Percentiles rank a stretch among this genome's conserved stretches.
These are phyloP conservation scores for Eupithecia pulchellata DNA, from an alignment of 2,888 invertebrate species.

Conservation along the genomic window DNA sequence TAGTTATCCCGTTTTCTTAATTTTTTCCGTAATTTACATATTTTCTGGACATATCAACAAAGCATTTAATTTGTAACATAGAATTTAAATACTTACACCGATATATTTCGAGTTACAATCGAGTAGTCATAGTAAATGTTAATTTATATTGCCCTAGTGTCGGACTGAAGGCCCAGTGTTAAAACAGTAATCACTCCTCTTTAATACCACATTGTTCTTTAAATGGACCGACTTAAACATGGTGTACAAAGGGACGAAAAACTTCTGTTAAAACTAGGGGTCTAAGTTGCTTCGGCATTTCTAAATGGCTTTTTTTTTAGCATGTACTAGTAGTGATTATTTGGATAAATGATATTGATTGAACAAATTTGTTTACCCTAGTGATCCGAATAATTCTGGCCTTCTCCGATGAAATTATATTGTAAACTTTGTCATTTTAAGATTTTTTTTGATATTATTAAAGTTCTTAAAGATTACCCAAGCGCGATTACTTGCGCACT, in stretches of 20 bases:
- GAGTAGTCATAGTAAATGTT: slow-evolving; percentile 44
- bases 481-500: too few species aligned
- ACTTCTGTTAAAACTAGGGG: background rate
- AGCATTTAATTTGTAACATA: background rate
- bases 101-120: slow-evolving; percentile 13
- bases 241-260: slow-evolving; percentile 11
- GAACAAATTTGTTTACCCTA: too few species aligned
- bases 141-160: slow-evolving; percentile 52
- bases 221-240: slow-evolving; percentile 54
- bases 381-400: too few species aligned
- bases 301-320: background rate
- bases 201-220: slow-evolving; percentile 79
- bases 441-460: too few species aligned
- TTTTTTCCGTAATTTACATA: too few species aligned
- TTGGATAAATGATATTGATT: too few species aligned
- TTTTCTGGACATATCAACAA: too few species aligned
- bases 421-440: too few species aligned
- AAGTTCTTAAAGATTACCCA: too few species aligned
- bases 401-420: too few species aligned
- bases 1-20: too few species aligned
- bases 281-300: background rate
- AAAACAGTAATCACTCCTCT: slow-evolving; percentile 68
- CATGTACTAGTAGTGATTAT: too few species aligned
- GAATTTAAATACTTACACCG: background rate
- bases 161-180: slow-evolving; percentile 54